A percentile compares a stretch with the other conserved stretches of the same genome.
Evolutionary conservation across 2,888 invertebrate species (phyloP).

Genomic region (Ochropleura plecta): DNA sequence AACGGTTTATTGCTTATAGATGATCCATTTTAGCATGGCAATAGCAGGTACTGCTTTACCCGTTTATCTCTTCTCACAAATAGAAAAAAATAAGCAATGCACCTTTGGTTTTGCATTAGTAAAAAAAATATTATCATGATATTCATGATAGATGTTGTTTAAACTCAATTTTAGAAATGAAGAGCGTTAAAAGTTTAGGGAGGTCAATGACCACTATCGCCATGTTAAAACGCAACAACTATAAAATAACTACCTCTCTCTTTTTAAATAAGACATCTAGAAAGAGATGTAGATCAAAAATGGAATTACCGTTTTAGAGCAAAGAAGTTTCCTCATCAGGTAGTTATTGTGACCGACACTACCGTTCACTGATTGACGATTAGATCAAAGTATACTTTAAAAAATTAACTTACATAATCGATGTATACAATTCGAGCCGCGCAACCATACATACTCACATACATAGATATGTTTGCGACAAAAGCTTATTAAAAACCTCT

Average conservation of each 20-base stretch:
- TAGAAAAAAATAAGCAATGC: background rate
- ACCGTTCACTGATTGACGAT: conserved; percentile 17
- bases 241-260: conserved; percentile 24
- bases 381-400: conserved; percentile 49
- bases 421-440: conserved; percentile 70
- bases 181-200: background rate
- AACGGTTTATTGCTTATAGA: background rate
- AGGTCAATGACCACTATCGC: background rate
- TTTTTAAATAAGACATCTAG: conserved; percentile 39
- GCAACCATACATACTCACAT: conserved; percentile 79
- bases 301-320: conserved; percentile 4
- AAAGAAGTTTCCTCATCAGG: conserved; percentile 6
- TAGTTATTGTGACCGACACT: conserved; percentile 9
- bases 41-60: background rate
- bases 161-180: background rate
- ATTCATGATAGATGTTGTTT: background rate
- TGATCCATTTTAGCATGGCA: background rate
- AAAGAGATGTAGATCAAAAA: conserved; percentile 27
- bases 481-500: conserved; percentile 84
- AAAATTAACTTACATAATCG: conserved; percentile 70
- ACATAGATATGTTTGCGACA: conserved; percentile 89
- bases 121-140: background rate
- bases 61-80: background rate
- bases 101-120: background rate
- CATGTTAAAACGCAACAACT: background rate